Evolutionary conservation across 2,888 invertebrate species (phyloP).

Genomic region (Drosophila helvetica): DNA sequence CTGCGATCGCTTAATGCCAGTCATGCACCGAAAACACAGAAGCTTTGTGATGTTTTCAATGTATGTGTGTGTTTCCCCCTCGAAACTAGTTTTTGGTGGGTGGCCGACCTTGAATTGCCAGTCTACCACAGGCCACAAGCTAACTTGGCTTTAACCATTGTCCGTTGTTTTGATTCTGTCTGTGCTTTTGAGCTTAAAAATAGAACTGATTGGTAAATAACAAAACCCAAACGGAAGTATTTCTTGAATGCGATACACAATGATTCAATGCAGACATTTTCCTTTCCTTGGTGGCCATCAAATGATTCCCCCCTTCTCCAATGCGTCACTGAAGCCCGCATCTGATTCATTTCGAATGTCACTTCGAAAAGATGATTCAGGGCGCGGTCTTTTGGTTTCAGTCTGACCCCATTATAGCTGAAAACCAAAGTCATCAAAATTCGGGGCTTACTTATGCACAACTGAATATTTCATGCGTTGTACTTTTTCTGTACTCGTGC

Average conservation of each 20-base stretch:
- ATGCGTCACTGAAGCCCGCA: constrained; percentile 21
- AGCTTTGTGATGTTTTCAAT: constrained; percentile 11
- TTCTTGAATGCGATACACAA: background rate
- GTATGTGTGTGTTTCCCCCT: constrained; percentile 10
- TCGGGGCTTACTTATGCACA: background rate
- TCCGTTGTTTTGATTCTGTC: constrained; percentile 19
- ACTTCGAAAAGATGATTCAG: constrained; percentile 33
- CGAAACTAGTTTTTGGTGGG: constrained; percentile 40
- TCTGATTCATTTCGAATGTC: constrained; percentile 19
- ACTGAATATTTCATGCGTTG: background rate
- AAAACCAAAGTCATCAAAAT: constrained; percentile 22
- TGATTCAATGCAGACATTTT: constrained; percentile 7
- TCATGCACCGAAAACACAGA: constrained; percentile 28
- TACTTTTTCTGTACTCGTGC: background rate
- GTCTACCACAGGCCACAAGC: constrained; percentile 3
- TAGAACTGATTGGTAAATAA: constrained; percentile 20
- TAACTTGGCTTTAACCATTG: constrained; percentile 22
- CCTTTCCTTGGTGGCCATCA: background rate
- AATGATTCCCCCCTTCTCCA: background rate
- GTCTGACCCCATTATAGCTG: constrained; percentile 20
- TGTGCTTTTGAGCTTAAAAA: constrained; percentile 24
- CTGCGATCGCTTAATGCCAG: constrained; percentile 3
- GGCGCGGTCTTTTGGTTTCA: constrained; percentile 18
- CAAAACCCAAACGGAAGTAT: constrained; percentile 24
- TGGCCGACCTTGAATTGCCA: constrained; percentile 62